Evolutionary conservation across 53 echinoderm and acorn worm species (phyloP), one percentile per base, ranked within the genome.

Genomic region (Antedon mediterranea): DNA sequence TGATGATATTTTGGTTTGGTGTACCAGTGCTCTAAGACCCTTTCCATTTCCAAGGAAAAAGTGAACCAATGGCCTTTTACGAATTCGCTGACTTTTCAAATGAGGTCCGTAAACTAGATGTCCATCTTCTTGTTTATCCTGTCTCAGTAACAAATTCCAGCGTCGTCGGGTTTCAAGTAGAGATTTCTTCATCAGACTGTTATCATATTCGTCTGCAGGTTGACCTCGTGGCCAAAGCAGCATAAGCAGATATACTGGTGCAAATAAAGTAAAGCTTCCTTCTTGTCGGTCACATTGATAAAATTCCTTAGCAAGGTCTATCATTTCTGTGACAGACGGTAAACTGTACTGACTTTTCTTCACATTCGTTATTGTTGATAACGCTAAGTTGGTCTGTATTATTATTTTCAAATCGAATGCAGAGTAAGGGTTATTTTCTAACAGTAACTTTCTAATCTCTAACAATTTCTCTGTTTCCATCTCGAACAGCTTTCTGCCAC

Each of bases 221-320:
- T 13, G 57, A 57, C 18, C 57, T 18, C 57, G 11, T 81, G 88
- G 84, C 88, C 88, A 88, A 32, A 84, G 32, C 30, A 88, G 82
- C 84, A 88, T 84, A 57, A 83, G 44, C 73, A 84, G 77, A 57
- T 84, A 88, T 37, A 76, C 84, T 23, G 76, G 80, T 29, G 43
- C 73, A 81, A 81, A 75, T 31, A 81, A 30, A 20, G 15, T 57
- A 23, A 11, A 30, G 20, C 57, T 57, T 23, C 57, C 29, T 6
- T 76, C 26, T 31, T 33, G 26, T 31, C 33, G 33, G 6, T 28
- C 34, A 31, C 32, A 6, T 33, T 76, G 33, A 76, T 33, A 34
- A 34, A 26, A 76, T 8, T 32, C 33, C 26, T 76, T 76, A 0
- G 34, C 34, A 33, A 76, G 5, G 28, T 76, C 33, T 33, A 33